Evolutionary conservation across 1,140 invertebrate species (phyloP).

Genomic region (Megalopta genalis): DNA sequence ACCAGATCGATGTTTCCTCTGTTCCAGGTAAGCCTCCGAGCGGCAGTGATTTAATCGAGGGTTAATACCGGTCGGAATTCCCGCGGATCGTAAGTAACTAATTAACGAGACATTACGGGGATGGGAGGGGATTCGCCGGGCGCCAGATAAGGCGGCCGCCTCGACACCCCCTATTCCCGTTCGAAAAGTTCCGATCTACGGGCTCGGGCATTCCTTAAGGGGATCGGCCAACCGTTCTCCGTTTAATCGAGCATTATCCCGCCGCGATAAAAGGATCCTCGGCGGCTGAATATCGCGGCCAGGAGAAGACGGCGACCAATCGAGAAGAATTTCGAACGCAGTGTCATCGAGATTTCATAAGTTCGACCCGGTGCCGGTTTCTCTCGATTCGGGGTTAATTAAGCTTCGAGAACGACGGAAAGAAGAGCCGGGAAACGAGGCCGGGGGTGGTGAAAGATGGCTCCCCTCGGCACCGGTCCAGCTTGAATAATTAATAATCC

Average conservation of each 20-base stretch:
- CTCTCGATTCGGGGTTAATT: slow-evolving; percentile 58
- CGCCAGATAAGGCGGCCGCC: slow-evolving; percentile 32
- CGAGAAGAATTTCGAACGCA: slow-evolving; percentile 27
- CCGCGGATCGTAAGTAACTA: slow-evolving; percentile 47
- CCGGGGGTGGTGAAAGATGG: slow-evolving; percentile 18
- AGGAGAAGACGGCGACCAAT: neutral
- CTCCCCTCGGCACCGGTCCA: slow-evolving; percentile 27
- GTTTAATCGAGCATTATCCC: slow-evolving; percentile 57
- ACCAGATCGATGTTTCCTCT: slow-evolving; percentile 14
- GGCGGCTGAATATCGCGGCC: neutral
- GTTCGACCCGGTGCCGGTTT: neutral
- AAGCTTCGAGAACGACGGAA: slow-evolving; percentile 47
- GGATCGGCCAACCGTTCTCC: slow-evolving; percentile 25
- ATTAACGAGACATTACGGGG: slow-evolving; percentile 41
- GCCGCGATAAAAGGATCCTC: slow-evolving; percentile 2
- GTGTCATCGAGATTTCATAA: slow-evolving; percentile 63
- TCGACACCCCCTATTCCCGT: slow-evolving; percentile 11
- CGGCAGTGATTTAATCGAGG: neutral
- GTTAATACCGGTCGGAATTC: slow-evolving; percentile 3
- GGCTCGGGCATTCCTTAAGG: slow-evolving; percentile 28
- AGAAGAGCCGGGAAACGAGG: slow-evolving; percentile 20
- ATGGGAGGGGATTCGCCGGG: slow-evolving; percentile 14
- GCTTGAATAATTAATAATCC: slow-evolving; percentile 61
- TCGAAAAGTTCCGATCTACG: slow-evolving; percentile 44
- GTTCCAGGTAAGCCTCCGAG: slow-evolving; percentile 31